Percentiles rank a stretch among this genome's conserved stretches.
Evolutionary conservation across 2,113 vertebrate genomes (phyloP).

Genomic region (Ictalurus punctatus): DNA sequence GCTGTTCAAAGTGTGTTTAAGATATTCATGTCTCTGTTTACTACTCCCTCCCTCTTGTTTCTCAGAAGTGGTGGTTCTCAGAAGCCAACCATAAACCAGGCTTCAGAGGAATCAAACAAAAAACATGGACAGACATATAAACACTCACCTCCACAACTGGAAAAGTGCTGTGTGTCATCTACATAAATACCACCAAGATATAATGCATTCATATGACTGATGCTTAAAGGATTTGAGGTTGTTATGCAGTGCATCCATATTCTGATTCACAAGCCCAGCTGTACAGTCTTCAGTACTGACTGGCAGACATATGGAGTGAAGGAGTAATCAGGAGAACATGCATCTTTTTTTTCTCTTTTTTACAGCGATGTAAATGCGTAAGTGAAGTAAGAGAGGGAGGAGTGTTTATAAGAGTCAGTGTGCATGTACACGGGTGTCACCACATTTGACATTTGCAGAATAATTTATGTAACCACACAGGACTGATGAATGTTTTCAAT

Average conservation of each 20-base stretch:
- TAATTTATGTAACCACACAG: not conserved
- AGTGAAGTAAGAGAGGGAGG: not conserved
- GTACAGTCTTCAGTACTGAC: conserved; percentile 31
- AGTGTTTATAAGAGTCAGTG: not conserved
- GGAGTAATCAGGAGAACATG: conserved; percentile 17
- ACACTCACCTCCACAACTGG: conserved; percentile 1
- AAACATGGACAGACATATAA: not conserved
- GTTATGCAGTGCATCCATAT: conserved; percentile 15
- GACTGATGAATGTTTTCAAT: not conserved
- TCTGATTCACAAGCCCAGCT: conserved; percentile 41
- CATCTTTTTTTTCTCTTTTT: conserved; percentile 7
- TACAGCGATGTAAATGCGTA: not conserved
- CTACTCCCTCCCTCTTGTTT: not conserved
- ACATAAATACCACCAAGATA: not conserved
- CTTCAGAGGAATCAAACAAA: not conserved
- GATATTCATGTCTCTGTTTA: conserved; percentile 1
- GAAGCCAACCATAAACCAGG: not conserved
- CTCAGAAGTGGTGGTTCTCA: not conserved
- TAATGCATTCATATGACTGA: conserved; percentile 6
- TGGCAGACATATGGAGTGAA: conserved; percentile 39
- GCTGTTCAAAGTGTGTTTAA: conserved; percentile 42
- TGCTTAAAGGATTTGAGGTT: conserved; percentile 22
- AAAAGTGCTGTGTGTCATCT: not conserved
- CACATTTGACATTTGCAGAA: not conserved
- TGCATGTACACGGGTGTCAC: not conserved